phyloP scores from a whole-genome alignment of 2,888 invertebrate species.

The Athetis lepigone region DNA sequence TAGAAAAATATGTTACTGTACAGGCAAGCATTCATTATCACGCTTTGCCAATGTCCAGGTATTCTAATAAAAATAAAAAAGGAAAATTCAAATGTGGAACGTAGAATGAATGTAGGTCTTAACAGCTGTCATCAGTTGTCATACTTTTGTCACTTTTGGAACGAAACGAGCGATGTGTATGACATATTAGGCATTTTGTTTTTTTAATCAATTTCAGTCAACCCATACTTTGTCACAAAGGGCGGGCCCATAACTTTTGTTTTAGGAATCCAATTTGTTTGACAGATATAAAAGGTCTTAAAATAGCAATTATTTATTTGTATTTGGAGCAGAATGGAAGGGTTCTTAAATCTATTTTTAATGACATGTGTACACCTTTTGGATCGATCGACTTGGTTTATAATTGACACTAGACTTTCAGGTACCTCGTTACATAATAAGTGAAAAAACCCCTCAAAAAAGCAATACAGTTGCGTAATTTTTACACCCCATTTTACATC shows the following conservation, averaged over 20 bases:
- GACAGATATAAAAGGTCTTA: constrained; percentile 11
- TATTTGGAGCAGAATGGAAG: background rate
- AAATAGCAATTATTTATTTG: constrained; percentile 2
- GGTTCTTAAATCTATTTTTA: background rate
- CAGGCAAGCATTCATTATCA: constrained; percentile 14
- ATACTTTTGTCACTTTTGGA: constrained; percentile 18
- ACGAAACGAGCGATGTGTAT: constrained; percentile 6
- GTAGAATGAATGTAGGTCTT: constrained; percentile 12
- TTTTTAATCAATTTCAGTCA: constrained; percentile 29
- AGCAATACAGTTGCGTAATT: no score
- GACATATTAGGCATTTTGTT: constrained; percentile 15
- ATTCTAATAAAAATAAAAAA: background rate
- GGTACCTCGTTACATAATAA: constrained; percentile 4
- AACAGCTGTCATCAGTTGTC: constrained; percentile 43
- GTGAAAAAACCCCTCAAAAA: background rate
- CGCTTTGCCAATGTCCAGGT: background rate
- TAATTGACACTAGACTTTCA: background rate
- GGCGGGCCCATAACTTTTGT: constrained; percentile 2
- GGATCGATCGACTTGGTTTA: background rate
- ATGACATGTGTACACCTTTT: background rate
- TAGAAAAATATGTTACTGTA: background rate
- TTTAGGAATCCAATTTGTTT: constrained; percentile 13
- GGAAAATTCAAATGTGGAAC: constrained; percentile 9
- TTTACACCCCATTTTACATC: background rate
- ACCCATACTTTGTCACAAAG: constrained; percentile 7